Evolutionary conservation across 2,888 invertebrate genomes (phyloP), one percentile per base, ranked within the genome.

Genomic region (Sabellastarte sp.): DNA sequence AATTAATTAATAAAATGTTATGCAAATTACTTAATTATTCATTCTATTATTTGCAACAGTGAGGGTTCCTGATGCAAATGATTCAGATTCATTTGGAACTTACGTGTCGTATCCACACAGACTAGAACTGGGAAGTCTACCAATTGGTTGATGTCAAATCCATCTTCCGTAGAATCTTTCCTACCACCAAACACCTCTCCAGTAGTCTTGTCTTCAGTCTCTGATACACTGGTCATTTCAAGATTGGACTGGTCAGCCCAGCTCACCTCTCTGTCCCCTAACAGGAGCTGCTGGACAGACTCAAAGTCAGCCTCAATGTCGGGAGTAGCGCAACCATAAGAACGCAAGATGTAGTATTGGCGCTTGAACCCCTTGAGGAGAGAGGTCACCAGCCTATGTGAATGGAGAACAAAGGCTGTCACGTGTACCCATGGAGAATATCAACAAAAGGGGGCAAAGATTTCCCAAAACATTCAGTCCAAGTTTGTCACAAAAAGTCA

Each of bases 341-440:
- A 74, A 63, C 77, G 74, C 33, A 80, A 61, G 33, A 77, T 66
- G 51, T 66, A 70, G 63, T 76, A 75, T 62, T 79, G 77, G 32
- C 69, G 71, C 63, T 70, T 74, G 24, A 78, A 73, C 24, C 75
- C 67, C 32, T 71, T 66, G n/a, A 79, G 67, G 32, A 78, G 62
- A 15, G 61, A 61, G 20, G 64, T 59, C 10, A 78, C 67, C 50
- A 78, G 62, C 63, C 79, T 80, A n/a, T n/a, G n/a, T n/a, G n/a
- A n/a, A n/a, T n/a, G n/a, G n/a, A n/a, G n/a, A n/a, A n/a, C n/a
- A n/a, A n/a, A n/a, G n/a, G n/a, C n/a, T n/a, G n/a, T n/a, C n/a
- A n/a, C n/a, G n/a, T n/a, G n/a, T n/a, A n/a, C n/a, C n/a, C n/a
- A n/a, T n/a, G n/a, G n/a, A n/a, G n/a, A n/a, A n/a, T n/a, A n/a